Percentiles rank a stretch among this genome's conserved stretches.
These are phyloP conservation scores for Oriolus oriolus DNA, from an alignment of 2,113 vertebrate species.

Conservation along the genomic window DNA sequence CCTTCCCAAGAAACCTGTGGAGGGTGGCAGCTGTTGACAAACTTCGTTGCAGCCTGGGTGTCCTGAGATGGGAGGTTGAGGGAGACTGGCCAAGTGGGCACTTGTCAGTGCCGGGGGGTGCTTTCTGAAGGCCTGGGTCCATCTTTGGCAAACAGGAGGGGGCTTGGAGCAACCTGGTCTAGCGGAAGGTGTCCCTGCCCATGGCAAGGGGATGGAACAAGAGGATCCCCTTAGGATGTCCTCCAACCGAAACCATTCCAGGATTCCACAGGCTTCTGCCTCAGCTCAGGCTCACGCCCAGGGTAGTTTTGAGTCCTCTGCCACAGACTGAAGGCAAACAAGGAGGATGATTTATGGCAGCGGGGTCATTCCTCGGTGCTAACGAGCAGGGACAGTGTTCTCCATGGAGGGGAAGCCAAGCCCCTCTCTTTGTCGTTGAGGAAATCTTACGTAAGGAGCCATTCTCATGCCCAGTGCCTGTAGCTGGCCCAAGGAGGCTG, in stretches of 20 bases:
- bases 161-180: not conserved
- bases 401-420: constrained; percentile 2
- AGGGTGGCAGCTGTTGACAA: not conserved
- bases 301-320: not conserved
- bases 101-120: accelerated
- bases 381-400: not conserved
- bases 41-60: not conserved
- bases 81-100: not conserved
- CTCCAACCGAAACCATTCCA: not conserved
- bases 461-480: not conserved
- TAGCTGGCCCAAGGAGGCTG: constrained; percentile 49
- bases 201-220: not conserved
- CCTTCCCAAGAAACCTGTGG: not conserved
- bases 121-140: not conserved
- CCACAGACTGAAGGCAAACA: not conserved
- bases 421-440: not conserved
- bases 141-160: not conserved
- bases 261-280: not conserved
- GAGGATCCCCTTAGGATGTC: not conserved
- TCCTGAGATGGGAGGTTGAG: not conserved
- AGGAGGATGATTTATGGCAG: not conserved
- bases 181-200: not conserved
- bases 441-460: constrained; percentile 17
- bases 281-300: not conserved
- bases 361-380: not conserved